Evolutionary conservation across 2,797 vertebrate species (phyloP), one percentile per base, ranked within the genome.

Genomic region (Sylvia borin): DNA sequence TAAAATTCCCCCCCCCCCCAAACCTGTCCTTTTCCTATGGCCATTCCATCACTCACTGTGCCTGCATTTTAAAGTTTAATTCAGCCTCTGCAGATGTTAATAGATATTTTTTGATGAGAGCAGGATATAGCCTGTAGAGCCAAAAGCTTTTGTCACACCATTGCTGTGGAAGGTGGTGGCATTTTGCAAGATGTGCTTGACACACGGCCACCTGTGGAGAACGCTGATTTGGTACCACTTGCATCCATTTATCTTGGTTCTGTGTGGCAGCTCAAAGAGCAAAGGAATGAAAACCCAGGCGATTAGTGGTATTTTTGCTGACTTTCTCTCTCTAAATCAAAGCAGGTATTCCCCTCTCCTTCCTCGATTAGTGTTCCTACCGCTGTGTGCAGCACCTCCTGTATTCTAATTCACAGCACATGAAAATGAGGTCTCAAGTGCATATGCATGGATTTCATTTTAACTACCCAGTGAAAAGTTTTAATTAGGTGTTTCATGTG

Each of bases 401-500:
- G 6, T 82, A 64, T 94, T 93, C 89, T 77, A 86, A 94, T 92
- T 88, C 91, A 80, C 80, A 95, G 95, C 89, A 68, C 31, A 70
- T 80, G 90, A 74, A 93, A 93, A 80, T 47, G 89, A 94, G 66
- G 78, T 90, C 92, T 93, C 73, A 10, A 85, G 91, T 93, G 73
- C 88, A 60, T 71, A 73, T 66, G 78, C 67, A 67, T 16, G 3
- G 53, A 48, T 88, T 95, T 92, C 38, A 32, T 88, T 94, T 95
- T 73, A 96, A 92, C 85, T 87, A 93, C 25, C 24, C 61, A 38
- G 64, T 73, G 91, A 95, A 95, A 95, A 96, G 80, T 88, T 95
- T 92, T 95, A 96, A 95, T 95, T 97, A 93, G 93, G 64, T 83
- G 74, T 95, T 96, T 93, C 91, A 93, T 50, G 88, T 93, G 87